Evolutionary conservation across 2,888 invertebrate genomes (phyloP).

Genomic region (Frankliniella intonsa): DNA sequence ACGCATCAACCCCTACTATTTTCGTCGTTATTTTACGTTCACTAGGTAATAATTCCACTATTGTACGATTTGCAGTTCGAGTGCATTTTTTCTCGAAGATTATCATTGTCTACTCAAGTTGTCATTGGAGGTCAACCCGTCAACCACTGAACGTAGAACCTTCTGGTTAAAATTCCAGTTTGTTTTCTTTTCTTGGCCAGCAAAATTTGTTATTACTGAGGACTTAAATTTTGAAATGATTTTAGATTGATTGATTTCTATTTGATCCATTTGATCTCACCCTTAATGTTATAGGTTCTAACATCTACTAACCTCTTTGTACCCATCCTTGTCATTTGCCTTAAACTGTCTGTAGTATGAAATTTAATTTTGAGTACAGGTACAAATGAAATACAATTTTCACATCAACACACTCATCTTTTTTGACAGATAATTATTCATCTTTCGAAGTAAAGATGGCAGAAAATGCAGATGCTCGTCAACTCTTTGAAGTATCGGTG

Average conservation of each 20-base stretch:
- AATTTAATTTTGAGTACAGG: too few species aligned
- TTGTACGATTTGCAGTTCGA: neutral
- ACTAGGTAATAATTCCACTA: neutral
- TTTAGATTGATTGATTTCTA: too few species aligned
- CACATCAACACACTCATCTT: too few species aligned
- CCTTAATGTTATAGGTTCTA: neutral
- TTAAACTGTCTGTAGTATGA: too few species aligned
- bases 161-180: too few species aligned
- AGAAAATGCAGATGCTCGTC: neutral
- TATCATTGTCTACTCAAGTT: neutral
- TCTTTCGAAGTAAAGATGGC: neutral
- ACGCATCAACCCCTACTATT: neutral
- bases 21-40: neutral
- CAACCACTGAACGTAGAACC: neutral
- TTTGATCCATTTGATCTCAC: neutral
- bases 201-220: too few species aligned
- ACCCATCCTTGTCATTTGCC: too few species aligned
- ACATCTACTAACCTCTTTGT: neutral
- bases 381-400: too few species aligned
- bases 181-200: too few species aligned
- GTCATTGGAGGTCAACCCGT: neutral
- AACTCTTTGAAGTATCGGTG: slow-evolving; percentile 7
- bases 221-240: too few species aligned
- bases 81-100: neutral
- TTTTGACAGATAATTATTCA: neutral